Percentiles rank a stretch among this genome's conserved stretches.
Conservation (phyloP, 2,113 vertebrate species). For the Turnix velox region DNA sequence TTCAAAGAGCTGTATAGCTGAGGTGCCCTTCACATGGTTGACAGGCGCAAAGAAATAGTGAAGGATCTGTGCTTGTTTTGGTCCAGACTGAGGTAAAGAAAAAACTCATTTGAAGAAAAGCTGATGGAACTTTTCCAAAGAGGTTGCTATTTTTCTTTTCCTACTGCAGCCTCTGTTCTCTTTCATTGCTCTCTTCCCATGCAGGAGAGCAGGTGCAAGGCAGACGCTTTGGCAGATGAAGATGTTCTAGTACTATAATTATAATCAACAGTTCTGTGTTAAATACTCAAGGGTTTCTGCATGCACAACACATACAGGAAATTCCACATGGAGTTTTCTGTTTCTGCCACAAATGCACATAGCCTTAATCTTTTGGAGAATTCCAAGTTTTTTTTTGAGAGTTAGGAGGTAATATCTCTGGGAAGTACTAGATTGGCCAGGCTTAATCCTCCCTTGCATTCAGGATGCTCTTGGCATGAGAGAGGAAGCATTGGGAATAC, state of each 20-base stretch:
- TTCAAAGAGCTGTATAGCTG: not conserved
- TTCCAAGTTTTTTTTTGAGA: not conserved
- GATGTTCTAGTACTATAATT: constrained; percentile 22
- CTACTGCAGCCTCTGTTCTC: not conserved
- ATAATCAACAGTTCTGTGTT: constrained; percentile 28
- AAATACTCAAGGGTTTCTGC: constrained; percentile 24
- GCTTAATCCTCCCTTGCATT: not conserved
- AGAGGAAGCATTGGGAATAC: not conserved
- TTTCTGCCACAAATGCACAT: not conserved
- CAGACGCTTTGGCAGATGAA: not conserved
- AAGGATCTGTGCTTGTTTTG: not conserved
- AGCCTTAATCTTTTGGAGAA: not conserved
- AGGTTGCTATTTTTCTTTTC: not conserved
- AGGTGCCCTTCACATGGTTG: not conserved
- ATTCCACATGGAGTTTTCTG: not conserved
- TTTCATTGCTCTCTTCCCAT: not conserved
- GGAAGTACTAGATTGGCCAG: not conserved
- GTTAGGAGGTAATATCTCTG: not conserved
- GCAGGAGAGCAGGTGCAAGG: constrained; percentile 42
- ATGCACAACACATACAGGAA: not conserved
- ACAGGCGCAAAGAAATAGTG: not conserved
- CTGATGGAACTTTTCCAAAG: not conserved
- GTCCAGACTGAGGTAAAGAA: not conserved
- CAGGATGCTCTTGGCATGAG: not conserved
- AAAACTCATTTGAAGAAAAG: not conserved